Conservation (phyloP, 2,888 invertebrate species). For the Drosophila dives region DNA sequence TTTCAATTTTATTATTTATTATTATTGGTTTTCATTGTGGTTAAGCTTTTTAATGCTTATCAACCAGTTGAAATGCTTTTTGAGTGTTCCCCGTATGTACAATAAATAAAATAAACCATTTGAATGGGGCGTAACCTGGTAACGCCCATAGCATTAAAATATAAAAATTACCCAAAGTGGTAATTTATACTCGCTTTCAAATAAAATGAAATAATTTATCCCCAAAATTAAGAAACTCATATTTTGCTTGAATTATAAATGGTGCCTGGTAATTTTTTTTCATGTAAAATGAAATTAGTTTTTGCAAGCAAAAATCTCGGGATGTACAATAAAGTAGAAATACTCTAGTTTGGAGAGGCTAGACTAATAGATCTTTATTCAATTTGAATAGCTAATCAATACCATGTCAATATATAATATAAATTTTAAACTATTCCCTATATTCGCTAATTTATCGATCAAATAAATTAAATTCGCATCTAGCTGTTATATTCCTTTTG, state of each 20-base stretch:
- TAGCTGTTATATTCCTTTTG: no score
- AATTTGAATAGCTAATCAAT: no score
- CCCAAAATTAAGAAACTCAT: background rate
- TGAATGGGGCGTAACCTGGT: conserved; percentile 15
- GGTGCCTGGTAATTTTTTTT: background rate
- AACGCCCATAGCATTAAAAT: conserved; percentile 8
- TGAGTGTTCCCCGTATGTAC: background rate
- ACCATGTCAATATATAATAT: background rate
- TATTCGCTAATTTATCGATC: background rate
- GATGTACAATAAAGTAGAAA: background rate
- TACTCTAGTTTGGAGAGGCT: background rate
- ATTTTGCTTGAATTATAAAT: background rate
- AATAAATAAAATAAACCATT: background rate
- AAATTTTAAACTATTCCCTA: background rate
- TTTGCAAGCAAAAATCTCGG: background rate
- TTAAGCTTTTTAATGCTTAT: conserved; percentile 4
- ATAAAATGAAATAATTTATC: background rate
- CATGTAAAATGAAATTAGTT: background rate
- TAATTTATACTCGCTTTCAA: background rate
- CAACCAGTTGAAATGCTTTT: background rate
- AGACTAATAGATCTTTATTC: no score
- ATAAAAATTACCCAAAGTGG: background rate
- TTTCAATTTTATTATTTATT: background rate
- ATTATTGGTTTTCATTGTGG: conserved; percentile 16
- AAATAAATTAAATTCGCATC: background rate